A percentile compares a stretch with the other conserved stretches of the same genome.
Conservation (phyloP, 2,797 vertebrate genomes). For the Acanthornis magna region DNA sequence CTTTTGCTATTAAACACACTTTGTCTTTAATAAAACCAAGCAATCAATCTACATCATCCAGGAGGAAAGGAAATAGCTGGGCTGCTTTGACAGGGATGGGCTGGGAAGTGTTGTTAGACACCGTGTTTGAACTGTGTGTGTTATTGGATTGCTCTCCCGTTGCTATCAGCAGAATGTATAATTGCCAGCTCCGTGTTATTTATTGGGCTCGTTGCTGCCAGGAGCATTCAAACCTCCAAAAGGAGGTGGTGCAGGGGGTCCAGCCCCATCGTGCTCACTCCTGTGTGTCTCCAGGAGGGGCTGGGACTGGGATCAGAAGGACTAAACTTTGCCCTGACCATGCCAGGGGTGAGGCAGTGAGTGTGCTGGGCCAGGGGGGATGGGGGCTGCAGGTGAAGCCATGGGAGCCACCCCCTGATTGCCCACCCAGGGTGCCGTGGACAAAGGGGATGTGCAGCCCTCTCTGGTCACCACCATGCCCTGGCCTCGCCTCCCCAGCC, state of each 20-base stretch:
- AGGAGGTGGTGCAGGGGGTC: not conserved
- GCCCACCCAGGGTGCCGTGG: not conserved
- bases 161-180: not conserved
- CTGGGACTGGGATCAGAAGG: not conserved
- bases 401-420: rapidly evolving
- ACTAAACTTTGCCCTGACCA: not conserved
- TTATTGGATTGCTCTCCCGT: slow-evolving; percentile 28
- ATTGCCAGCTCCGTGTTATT: not conserved
- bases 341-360: not conserved
- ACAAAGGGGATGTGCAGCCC: not conserved
- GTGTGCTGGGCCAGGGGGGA: rapidly evolving
- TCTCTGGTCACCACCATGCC: rapidly evolving
- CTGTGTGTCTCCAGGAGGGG: not conserved
- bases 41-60: slow-evolving; percentile 76
- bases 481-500: not conserved
- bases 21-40: slow-evolving; percentile 83
- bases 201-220: not conserved
- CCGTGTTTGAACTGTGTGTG: not conserved
- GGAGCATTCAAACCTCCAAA: not conserved
- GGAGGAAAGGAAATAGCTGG: slow-evolving; percentile 22
- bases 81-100: slow-evolving; percentile 39
- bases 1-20: slow-evolving; percentile 80
- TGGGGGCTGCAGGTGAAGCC: not conserved
- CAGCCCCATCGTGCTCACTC: rapidly evolving
- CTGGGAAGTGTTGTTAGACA: slow-evolving; percentile 13